phyloP scores from a whole-genome alignment of 2,797 vertebrate species.

The Selene dorsalis region DNA sequence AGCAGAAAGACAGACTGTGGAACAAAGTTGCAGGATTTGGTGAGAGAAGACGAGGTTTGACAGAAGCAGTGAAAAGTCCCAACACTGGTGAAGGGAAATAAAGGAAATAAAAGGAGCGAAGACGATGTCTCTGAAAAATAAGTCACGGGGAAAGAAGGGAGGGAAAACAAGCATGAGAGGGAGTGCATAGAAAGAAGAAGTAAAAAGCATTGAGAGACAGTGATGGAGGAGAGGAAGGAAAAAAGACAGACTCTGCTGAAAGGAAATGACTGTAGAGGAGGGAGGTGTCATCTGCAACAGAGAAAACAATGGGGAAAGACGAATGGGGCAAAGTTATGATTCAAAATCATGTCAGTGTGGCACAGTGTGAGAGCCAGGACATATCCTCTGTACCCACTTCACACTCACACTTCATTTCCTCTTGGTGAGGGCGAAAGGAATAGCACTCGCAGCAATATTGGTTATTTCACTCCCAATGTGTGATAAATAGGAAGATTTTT shows the following conservation, averaged over 20 bases:
- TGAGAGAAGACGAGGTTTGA: slow-evolving; percentile 10
- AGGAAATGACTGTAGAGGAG: neutral
- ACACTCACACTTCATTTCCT: slow-evolving; percentile 14
- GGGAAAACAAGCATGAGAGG: too few relatives aligned
- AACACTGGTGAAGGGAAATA: neutral
- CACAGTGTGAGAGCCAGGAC: slow-evolving; percentile 9
- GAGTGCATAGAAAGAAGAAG: neutral
- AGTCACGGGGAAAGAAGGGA: neutral
- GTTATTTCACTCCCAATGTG: slow-evolving; percentile 30
- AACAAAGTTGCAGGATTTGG: neutral
- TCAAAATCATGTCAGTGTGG: neutral
- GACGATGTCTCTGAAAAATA: neutral
- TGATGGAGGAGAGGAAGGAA: neutral
- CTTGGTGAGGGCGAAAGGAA: slow-evolving; percentile 8
- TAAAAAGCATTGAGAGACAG: neutral
- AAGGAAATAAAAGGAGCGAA: neutral
- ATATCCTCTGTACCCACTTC: slow-evolving; percentile 16
- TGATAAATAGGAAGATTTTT: slow-evolving; percentile 21
- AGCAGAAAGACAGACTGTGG: neutral
- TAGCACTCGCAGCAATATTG: slow-evolving; percentile 6
- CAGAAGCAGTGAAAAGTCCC: neutral
- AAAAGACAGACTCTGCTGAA: neutral
- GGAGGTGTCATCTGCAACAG: neutral
- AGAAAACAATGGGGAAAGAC: slow-evolving; percentile 1
- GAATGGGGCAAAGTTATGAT: slow-evolving; percentile 1